Percentiles rank a stretch among this genome's conserved stretches.
These are phyloP conservation scores for Cosmopolites sordidus DNA, from an alignment of 2,888 invertebrate genomes.

Conservation along the genomic window DNA sequence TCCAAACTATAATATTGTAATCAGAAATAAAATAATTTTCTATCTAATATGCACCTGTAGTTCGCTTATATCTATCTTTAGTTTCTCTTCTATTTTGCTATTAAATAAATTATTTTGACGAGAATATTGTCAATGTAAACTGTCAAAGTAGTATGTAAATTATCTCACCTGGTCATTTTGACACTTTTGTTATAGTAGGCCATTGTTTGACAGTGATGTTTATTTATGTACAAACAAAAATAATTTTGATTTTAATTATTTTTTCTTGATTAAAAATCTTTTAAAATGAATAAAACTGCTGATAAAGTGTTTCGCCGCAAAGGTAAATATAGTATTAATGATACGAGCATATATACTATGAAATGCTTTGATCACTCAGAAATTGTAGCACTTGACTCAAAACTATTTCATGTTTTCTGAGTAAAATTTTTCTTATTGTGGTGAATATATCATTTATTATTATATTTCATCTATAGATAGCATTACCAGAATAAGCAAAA, in stretches of 20 bases:
- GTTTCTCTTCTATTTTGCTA: no score
- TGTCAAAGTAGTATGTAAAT: no score
- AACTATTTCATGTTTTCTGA: no score
- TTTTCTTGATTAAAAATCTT: conserved; percentile 35
- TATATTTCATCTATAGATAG: conserved; percentile 40
- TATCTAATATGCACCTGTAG: no score
- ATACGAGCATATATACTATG: background rate
- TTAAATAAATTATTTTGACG: no score
- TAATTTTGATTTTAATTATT: conserved; percentile 33
- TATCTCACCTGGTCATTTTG: background rate
- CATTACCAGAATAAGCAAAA: conserved; percentile 42
- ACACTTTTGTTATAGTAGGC: conserved; percentile 15
- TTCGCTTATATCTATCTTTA: no score
- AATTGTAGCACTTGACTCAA: no score
- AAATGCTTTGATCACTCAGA: no score
- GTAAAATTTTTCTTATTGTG: no score
- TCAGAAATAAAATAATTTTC: no score
- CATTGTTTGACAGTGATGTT: conserved; percentile 28
- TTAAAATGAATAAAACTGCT: conserved; percentile 39
- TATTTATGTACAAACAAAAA: conserved; percentile 31
- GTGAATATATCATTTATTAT: background rate
- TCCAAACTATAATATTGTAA: no score
- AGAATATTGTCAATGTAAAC: no score
- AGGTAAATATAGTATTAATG: conserved; percentile 35
- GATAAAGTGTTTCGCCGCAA: conserved; percentile 46